Base-by-base conservation (phyloP, 2,797 vertebrate species). In the Onychomys torridus region DNA sequence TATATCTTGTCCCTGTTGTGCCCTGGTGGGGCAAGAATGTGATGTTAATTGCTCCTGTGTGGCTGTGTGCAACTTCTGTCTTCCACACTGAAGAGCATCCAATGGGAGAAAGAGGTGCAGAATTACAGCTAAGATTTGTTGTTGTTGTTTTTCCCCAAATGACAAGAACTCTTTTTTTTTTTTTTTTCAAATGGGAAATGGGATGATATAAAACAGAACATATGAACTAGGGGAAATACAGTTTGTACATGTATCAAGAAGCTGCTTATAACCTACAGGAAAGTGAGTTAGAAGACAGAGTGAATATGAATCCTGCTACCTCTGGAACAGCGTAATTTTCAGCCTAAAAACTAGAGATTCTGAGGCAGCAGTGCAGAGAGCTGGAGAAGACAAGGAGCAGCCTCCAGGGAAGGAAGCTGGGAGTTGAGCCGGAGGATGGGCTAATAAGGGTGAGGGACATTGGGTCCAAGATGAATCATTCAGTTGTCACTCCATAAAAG, bases 71-170 rank as follows among this genome's bases (percentile, higher is more conserved):
- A 83, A 99, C 97, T 98, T 99, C 99, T 1, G 98, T 99, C 97
- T 99, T 99, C 98, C 99, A 99, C 98, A 99, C 99, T 73, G 99
- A 99, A 98, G 99, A 98, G 99, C 99, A 32, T 99, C 99, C 98
- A 99, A 99, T 0, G 99, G 99, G 67, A 99, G 99, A 90, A 99
- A 99, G 98, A 99, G 99, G 98, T 99, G 99, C 99, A 98, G 99
- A 98, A 97, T 99, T 98, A 99, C 99, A 0, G 99, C 99, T 12
- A 99, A 99, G 90, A 99, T 99, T 93, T 99, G 99, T 93, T 73
- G 61, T 49, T 16, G 1, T 86, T 71, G 12, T 85, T 34, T 10
- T 67, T 99, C 99, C 97, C 91, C 99, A 1, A 99, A 99, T 96
- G 99, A 99, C 97, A 99, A 99, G 99, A 99, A 99, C 98, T 99